Base-by-base conservation (phyloP, 2,797 vertebrate species). In the Balearica regulorum region DNA sequence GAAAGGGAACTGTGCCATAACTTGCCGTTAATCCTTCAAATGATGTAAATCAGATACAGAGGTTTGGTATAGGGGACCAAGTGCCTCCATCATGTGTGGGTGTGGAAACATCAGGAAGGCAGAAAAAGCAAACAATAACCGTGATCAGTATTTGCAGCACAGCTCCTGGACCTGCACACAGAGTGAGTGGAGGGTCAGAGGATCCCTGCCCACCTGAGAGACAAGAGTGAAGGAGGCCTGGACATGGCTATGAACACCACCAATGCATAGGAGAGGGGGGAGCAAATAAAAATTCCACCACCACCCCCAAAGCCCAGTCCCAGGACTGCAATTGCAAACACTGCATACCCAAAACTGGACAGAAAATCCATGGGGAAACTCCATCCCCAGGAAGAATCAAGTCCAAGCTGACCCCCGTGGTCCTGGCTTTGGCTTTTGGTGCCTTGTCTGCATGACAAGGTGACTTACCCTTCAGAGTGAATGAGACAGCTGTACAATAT, bases 21-120 rank as follows among this genome's bases (percentile, higher is more conserved):
- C 16, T 69, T 53, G 21, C 19, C 57, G 78, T 83, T 66, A 57
- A 62, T 65, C 39, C 18, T 73, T 73, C 41, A 53, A 48, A 73
- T 0, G 0, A 9, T 13, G 25, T 22, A n/a, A 64, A 55, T 81
- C 46, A 66, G 19, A 46, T 48, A 39, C 55, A 73, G 53, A 70
- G 16, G 18, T 22, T 70, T 77, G 19, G 43, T 51, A 14, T 7
- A 61, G 43, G 6, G 21, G 21, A 91, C 28, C 18, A 39, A 61
- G 13, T 57, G 28, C 61, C 33, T 81, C 51, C 18, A 4, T 68
- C 44, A 6, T 0, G 0, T 18, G 11, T 20, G 7, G 25, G 10
- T 79, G 41, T 66, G 49, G 57, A 66, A 87, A 51, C 16, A 16
- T 13, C 17, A 64, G 20, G 41, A 72, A 75, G n/a, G 13, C 48